Evolutionary conservation across 2,797 vertebrate species (phyloP).

Genomic region (Sebastes minor): DNA sequence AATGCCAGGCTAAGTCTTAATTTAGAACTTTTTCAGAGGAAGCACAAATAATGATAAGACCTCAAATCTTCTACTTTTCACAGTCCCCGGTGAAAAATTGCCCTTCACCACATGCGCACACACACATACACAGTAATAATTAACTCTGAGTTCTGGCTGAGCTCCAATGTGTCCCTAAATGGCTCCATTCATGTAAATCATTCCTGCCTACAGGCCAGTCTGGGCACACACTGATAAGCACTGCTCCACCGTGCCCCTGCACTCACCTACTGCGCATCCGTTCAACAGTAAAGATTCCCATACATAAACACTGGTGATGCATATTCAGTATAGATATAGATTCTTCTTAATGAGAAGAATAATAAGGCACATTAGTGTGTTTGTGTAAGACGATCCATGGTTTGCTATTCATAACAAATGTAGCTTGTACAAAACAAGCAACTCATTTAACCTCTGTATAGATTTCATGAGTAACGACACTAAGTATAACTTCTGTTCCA

Average conservation of each 20-base stretch:
- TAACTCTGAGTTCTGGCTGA: constrained; percentile 69
- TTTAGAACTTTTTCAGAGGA: constrained; percentile 38
- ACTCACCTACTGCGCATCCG: constrained; percentile 49
- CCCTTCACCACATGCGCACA: constrained; percentile 17
- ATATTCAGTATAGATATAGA: background rate
- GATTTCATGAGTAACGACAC: background rate
- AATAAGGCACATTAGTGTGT: background rate
- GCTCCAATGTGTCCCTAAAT: constrained; percentile 72
- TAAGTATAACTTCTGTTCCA: background rate
- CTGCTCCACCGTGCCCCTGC: constrained; percentile 39
- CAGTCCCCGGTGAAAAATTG: constrained; percentile 48
- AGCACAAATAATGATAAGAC: constrained; percentile 48
- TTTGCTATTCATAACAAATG: background rate
- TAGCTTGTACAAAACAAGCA: background rate
- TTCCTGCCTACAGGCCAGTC: constrained; percentile 67
- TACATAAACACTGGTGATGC: constrained; percentile 8
- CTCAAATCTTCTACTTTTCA: constrained; percentile 44
- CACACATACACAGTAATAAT: constrained; percentile 61
- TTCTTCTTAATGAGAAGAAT: background rate
- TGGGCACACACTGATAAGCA: constrained; percentile 75
- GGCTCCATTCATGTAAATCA: constrained; percentile 75
- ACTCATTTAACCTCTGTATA: background rate
- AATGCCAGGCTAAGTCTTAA: constrained; percentile 32
- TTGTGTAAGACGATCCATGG: background rate
- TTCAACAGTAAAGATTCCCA: constrained; percentile 41